These are phyloP conservation scores for Rhabdomys dilectus DNA, from an alignment of 2,113 vertebrate species.

Conservation along the genomic window DNA sequence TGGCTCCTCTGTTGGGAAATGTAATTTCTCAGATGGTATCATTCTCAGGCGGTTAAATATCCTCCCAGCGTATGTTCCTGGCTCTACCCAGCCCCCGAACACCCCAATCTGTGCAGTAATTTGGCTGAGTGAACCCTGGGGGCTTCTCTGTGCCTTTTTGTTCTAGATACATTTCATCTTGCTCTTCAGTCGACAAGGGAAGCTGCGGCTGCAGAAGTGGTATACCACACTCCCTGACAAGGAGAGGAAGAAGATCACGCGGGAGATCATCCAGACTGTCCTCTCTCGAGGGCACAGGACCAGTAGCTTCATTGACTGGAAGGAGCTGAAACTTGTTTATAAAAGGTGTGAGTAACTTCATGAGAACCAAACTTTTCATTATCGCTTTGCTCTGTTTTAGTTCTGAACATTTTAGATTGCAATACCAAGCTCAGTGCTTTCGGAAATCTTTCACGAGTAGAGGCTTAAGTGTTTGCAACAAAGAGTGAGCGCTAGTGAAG, in stretches of 20 bases:
- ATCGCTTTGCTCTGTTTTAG: background rate
- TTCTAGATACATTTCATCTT: constrained; percentile 96
- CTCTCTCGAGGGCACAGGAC: constrained; percentile 93
- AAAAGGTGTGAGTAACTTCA: constrained; percentile 93
- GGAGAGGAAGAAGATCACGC: constrained; percentile 96
- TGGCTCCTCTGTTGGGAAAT: background rate
- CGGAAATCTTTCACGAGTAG: background rate
- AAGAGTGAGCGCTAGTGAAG: background rate
- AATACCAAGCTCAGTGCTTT: background rate
- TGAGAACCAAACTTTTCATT: constrained; percentile 46
- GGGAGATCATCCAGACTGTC: constrained; percentile 95
- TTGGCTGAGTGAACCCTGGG: background rate
- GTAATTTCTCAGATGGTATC: background rate
- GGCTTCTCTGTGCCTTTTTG: constrained; percentile 73
- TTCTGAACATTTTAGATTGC: background rate
- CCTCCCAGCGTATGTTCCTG: background rate
- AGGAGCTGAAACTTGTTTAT: constrained; percentile 98
- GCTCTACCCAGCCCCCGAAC: background rate
- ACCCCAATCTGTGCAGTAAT: background rate
- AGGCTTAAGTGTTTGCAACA: background rate
- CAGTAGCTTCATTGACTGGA: constrained; percentile 98
- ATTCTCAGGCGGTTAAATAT: background rate
- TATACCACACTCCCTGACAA: constrained; percentile 94
- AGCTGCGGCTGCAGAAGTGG: constrained; percentile 98
- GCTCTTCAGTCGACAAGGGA: constrained; percentile 99